Percentiles rank a stretch among this genome's conserved stretches.
phyloP scores from a whole-genome alignment of 2,113 vertebrate species.

The Hippocampus zosterae region DNA sequence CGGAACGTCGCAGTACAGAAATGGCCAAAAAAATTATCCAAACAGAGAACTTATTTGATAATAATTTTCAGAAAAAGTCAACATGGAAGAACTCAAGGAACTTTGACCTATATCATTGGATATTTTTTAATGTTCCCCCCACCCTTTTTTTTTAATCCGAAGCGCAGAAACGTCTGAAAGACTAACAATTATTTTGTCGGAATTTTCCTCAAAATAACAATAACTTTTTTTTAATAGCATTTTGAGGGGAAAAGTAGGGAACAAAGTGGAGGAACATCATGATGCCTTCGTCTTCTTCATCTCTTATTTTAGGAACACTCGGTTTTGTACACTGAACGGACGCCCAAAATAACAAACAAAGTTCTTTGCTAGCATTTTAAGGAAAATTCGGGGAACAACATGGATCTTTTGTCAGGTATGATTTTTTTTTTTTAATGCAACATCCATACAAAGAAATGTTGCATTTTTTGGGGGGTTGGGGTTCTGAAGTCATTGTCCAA shows the following conservation, averaged over 20 bases:
- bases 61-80: not conserved
- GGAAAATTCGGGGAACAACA: not conserved
- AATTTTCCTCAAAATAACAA: not conserved
- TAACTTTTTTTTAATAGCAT: not conserved
- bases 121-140: too few species aligned
- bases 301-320: conserved; percentile 48
- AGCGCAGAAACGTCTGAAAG: too few species aligned
- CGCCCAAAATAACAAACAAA: not conserved
- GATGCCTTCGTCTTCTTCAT: too few species aligned
- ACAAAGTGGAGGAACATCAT: too few species aligned
- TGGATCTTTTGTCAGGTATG: not conserved
- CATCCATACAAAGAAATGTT: too few species aligned
- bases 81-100: too few species aligned
- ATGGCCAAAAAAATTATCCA: too few species aligned
- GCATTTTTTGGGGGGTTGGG: too few species aligned
- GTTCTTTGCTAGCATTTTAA: not conserved
- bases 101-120: not conserved
- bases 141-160: too few species aligned
- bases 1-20: not conserved
- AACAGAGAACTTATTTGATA: too few species aligned
- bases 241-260: not conserved
- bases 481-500: too few species aligned
- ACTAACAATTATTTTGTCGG: not conserved
- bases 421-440: too few species aligned
- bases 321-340: conserved; percentile 38